phyloP scores from a whole-genome alignment of 2,888 invertebrate genomes.

The Polyommatus iphigenia region DNA sequence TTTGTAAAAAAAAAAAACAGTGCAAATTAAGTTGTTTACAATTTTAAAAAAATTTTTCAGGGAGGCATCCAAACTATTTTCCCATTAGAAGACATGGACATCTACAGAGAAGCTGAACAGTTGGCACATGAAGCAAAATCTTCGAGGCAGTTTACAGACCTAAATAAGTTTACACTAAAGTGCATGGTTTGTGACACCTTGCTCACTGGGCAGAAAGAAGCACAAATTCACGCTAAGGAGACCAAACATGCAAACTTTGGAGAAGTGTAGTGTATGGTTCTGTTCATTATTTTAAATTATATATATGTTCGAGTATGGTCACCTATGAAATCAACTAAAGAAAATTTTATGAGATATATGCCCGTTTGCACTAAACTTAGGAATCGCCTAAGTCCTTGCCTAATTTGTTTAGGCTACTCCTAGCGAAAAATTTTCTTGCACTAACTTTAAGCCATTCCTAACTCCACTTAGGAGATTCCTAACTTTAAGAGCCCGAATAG shows the following conservation, averaged over 20 bases:
- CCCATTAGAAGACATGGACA: slow-evolving; percentile 84
- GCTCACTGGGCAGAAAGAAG: slow-evolving; percentile 89
- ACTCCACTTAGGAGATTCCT: too few species aligned
- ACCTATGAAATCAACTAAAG: neutral
- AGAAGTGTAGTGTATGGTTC: slow-evolving; percentile 81
- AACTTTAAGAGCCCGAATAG: too few species aligned
- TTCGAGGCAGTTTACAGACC: slow-evolving; percentile 94
- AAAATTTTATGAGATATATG: neutral
- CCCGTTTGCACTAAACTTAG: too few species aligned
- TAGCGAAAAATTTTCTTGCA: too few species aligned
- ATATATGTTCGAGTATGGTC: slow-evolving; percentile 24
- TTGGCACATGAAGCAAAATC: slow-evolving; percentile 93
- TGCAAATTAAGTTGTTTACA: too few species aligned
- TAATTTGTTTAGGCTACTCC: too few species aligned
- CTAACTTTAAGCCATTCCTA: too few species aligned
- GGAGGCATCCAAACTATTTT: slow-evolving; percentile 90
- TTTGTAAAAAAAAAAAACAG: too few species aligned
- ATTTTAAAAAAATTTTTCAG: too few species aligned
- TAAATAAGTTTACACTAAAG: slow-evolving; percentile 90
- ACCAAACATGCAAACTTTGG: slow-evolving; percentile 92
- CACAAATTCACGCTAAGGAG: slow-evolving; percentile 90
- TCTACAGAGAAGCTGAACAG: slow-evolving; percentile 90
- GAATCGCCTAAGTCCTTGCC: too few species aligned
- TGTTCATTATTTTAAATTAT: slow-evolving; percentile 23
- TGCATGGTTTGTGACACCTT: slow-evolving; percentile 90